Base-by-base conservation (phyloP, 2,888 invertebrate genomes). In the Caenorhabditis zanzibari region DNA sequence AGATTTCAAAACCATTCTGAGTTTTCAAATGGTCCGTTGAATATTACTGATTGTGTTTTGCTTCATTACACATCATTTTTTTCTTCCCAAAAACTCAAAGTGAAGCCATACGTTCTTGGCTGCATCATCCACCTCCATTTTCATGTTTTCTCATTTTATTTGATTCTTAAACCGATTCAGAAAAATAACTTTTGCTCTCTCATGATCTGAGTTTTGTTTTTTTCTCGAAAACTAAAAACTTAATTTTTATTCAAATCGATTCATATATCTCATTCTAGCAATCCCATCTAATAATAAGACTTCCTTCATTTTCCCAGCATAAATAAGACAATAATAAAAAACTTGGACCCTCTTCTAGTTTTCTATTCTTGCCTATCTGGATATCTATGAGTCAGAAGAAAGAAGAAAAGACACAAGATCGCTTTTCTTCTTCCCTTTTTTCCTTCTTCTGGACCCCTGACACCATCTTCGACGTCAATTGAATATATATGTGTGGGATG, bases 381-480 rank as follows among this genome's bases (percentile, higher is more conserved):
- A 59, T 59, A 61, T 61, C 64, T 47, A 64, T 64, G 64, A 64
- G 44, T 64, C 64, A 64, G 64, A 63, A n/a, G n/a, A 61, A 41
- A 61, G 47, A 61, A n/a, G 44, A 47, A 64, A 44, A 64, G 47
- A 64, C 47, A 64, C 47, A 47, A 47, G 64, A 64, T 64, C 64
- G 32, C 19, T 64, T 64, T 64, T 12, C 26, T 61, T 38, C 41
- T 44, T 61, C 59, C 6, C 22, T 44, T 24, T 63, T 28, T 47
- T 28, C n/a, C 32, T 64, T 47, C 47, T 47, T 61, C 16, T 59
- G 35, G 59, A 24, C 61, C 22, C 41, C 61, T 35, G 38, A 61
- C 61, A 61, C 61, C 61, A 41, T 61, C 61, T 38, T 41, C 38
- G 38, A 61, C 61, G 41, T 61, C 61, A 61, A 61, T 61, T 41